Evolutionary conservation across 2,113 vertebrate species (phyloP).

Genomic region (Delphinapterus leucas): DNA sequence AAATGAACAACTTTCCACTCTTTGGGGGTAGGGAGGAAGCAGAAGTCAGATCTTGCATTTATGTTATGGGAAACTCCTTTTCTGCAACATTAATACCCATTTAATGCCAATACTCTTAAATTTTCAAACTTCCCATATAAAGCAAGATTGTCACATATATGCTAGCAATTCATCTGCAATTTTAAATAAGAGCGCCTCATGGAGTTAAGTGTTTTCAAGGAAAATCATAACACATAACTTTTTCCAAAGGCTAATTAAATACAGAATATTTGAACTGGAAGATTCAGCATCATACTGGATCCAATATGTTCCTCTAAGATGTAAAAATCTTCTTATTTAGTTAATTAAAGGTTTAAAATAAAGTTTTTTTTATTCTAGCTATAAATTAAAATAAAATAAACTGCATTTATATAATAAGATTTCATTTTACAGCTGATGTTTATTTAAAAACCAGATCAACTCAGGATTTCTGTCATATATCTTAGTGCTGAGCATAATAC

Average conservation of each 20-base stretch:
- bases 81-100: not conserved
- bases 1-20: conserved; percentile 2
- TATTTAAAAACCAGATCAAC: not conserved
- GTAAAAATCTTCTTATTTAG: not conserved
- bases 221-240: not conserved
- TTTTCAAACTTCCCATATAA: not conserved
- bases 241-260: not conserved
- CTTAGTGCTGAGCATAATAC: not conserved
- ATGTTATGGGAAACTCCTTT: not conserved
- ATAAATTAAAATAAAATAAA: not conserved
- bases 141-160: not conserved
- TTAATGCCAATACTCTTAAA: not conserved
- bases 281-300: not conserved
- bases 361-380: not conserved
- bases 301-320: not conserved
- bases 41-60: not conserved
- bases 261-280: not conserved
- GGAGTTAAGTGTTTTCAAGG: not conserved
- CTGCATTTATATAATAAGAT: not conserved
- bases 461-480: not conserved
- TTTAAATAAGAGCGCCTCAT: not conserved
- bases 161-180: not conserved
- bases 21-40: rapidly evolving
- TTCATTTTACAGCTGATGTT: not conserved
- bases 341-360: not conserved